These are phyloP conservation scores for Tauraco hartlaubi DNA, from an alignment of 2,797 vertebrate genomes.

Conservation along the genomic window DNA sequence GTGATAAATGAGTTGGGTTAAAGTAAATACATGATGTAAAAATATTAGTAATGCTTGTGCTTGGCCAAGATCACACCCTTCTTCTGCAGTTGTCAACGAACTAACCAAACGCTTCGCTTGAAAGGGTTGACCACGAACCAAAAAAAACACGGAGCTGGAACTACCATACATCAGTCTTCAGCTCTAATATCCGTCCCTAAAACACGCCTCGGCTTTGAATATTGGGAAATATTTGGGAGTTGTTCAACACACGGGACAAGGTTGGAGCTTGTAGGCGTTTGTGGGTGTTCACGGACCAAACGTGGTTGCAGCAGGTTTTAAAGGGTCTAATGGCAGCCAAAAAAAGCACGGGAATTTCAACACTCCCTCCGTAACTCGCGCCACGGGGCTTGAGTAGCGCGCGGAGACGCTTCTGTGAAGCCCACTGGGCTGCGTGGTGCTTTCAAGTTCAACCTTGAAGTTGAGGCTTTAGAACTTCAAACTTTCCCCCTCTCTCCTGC, in stretches of 20 bases:
- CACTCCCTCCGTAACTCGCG: neutral
- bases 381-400: neutral
- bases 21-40: slow-evolving; percentile 60
- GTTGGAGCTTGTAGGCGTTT: slow-evolving; percentile 7
- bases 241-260: neutral
- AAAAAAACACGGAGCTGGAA: neutral
- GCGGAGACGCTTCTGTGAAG: neutral
- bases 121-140: neutral
- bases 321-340: neutral
- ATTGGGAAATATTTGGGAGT: slow-evolving; percentile 21
- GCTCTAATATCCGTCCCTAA: neutral
- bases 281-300: neutral
- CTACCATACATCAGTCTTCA: neutral
- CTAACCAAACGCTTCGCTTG: slow-evolving; percentile 16
- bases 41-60: slow-evolving; percentile 19
- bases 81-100: slow-evolving; percentile 48
- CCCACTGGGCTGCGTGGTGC: neutral
- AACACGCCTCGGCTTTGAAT: slow-evolving; percentile 1
- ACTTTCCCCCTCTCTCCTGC: neutral
- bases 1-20: slow-evolving; percentile 36
- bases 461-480: neutral
- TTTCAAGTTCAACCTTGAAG: neutral
- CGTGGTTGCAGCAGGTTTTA: neutral
- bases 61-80: slow-evolving; percentile 43
- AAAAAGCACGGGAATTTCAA: neutral